Base-by-base conservation (phyloP, 2,797 vertebrate genomes). In the Ctenochaetus hawaiiensis region DNA sequence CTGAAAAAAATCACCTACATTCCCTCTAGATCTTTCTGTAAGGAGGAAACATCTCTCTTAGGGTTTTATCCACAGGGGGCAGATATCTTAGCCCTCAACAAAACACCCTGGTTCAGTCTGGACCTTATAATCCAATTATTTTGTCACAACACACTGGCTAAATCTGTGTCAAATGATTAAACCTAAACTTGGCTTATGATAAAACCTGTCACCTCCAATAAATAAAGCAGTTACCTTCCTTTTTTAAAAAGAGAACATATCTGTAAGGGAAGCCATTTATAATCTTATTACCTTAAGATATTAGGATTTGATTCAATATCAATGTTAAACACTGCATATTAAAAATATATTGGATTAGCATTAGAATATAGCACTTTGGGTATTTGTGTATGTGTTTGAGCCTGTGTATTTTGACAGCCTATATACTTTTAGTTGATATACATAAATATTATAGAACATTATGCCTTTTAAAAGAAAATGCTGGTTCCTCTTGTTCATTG, bases 101-200 rank as follows among this genome's bases (percentile, higher is more conserved):
- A 89, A 83, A 83, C 67, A 68, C 79, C 66, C 72, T 59, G 80
- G 67, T 75, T 91, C 85, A 86, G 82, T 87, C 84, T 86, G 83
- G 85, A 85, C 84, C 62, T 87, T 82, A 57, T 93, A 91, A 93
- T 93, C 88, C 89, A 84, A 91, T 93, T 90, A 92, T 87, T 89
- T 82, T 87, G 86, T 82, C 83, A 91, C 77, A 84, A 88, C 80
- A 81, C 80, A 82, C 72, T 66, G 83, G 86, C 70, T 88, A 89
- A 91, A 94, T 77, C 81, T 82, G 84, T 84, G 82, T 91, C 79
- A 93, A 83, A 91, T 80, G 80, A 86, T 82, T 87, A 91, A 91
- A 76, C 83, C 82, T 77, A 60, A 87, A 86, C 87, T 86, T 92
- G 87, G 92, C 91, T 80, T 73, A 78, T 78, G 85, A 89, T 92